Evolutionary conservation across 2,113 vertebrate genomes (phyloP).

Genomic region (Sinocyclocheilus rhinocerous): DNA sequence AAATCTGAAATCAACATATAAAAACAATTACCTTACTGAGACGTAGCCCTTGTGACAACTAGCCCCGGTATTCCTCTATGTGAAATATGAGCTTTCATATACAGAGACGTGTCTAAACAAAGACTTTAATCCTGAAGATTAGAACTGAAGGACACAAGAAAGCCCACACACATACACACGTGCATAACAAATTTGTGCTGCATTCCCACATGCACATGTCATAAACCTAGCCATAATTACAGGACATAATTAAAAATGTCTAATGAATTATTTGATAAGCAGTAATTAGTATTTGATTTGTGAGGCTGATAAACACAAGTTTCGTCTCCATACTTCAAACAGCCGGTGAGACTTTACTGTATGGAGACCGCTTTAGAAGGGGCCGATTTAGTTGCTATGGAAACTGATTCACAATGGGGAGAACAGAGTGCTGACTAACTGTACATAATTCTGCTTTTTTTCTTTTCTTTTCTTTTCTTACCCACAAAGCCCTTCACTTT

Average conservation of each 20-base stretch:
- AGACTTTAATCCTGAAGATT: slow-evolving; percentile 6
- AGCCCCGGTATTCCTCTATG: neutral
- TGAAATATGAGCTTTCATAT: slow-evolving; percentile 1
- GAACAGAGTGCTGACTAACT: slow-evolving; percentile 65
- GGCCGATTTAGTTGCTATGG: slow-evolving; percentile 61
- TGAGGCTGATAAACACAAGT: slow-evolving; percentile 43
- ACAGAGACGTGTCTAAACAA: neutral
- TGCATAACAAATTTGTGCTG: neutral
- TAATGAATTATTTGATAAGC: slow-evolving; percentile 39
- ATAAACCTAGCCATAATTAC: slow-evolving; percentile 35
- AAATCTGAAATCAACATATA: too few relatives aligned
- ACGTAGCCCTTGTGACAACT: neutral
- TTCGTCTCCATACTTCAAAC: slow-evolving; percentile 53
- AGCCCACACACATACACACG: neutral
- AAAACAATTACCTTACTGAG: neutral
- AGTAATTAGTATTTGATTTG: slow-evolving; percentile 47
- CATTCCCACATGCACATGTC: neutral
- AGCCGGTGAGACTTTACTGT: slow-evolving; percentile 60
- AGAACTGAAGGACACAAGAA: neutral
- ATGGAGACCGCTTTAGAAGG: slow-evolving; percentile 57
- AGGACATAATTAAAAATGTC: slow-evolving; percentile 44
- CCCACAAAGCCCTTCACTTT: slow-evolving; percentile 52
- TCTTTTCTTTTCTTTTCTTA: slow-evolving; percentile 37
- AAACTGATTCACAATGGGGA: slow-evolving; percentile 63
- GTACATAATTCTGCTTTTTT: slow-evolving; percentile 51